Evolutionary conservation across 2,888 invertebrate species (phyloP).

Genomic region (Hypsopygia costalis): DNA sequence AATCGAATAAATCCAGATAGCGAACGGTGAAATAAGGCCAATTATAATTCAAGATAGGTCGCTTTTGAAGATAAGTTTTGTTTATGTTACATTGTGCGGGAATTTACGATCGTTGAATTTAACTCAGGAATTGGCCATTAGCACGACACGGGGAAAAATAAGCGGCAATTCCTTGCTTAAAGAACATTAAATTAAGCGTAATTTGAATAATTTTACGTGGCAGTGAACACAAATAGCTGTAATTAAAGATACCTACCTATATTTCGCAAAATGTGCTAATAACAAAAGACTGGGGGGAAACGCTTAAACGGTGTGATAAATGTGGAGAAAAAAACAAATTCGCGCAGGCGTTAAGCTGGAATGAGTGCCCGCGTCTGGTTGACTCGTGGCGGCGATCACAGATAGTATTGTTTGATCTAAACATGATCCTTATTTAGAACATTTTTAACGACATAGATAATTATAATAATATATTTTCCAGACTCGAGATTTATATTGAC

Average conservation of each 20-base stretch:
- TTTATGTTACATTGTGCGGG: slow-evolving; percentile 55
- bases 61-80: slow-evolving; percentile 58
- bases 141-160: slow-evolving; percentile 58
- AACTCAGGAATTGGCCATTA: slow-evolving; percentile 65
- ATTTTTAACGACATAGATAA: no score
- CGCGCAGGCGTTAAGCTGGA: slow-evolving; percentile 1
- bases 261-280: slow-evolving; percentile 46
- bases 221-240: slow-evolving; percentile 64
- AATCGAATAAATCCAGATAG: slow-evolving; percentile 24
- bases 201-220: slow-evolving; percentile 73
- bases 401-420: no score
- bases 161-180: slow-evolving; percentile 59
- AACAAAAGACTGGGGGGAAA: slow-evolving; percentile 27
- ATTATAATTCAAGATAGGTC: slow-evolving; percentile 51
- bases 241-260: slow-evolving; percentile 53
- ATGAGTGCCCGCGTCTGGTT: neutral
- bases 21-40: slow-evolving; percentile 27
- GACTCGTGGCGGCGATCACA: neutral
- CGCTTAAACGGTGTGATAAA: slow-evolving; percentile 12
- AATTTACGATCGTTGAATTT: slow-evolving; percentile 62
- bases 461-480: no score
- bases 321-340: slow-evolving; percentile 6
- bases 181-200: slow-evolving; percentile 66
- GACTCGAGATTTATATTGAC: no score
- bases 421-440: no score